Conservation (phyloP, 2,113 vertebrate genomes). For the Laterallus jamaicensis region DNA sequence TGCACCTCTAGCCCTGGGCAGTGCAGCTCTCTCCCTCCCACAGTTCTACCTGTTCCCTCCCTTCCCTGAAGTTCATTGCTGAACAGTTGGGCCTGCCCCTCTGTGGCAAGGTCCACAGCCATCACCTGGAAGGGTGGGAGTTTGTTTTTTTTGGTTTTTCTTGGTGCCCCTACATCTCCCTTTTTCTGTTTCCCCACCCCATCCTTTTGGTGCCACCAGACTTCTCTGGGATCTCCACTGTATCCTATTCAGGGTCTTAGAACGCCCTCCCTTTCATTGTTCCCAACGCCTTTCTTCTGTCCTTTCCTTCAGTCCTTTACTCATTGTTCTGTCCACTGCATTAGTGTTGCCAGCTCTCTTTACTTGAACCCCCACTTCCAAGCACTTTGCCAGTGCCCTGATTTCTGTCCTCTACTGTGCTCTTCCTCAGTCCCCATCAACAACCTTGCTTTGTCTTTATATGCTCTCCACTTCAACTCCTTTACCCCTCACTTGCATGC, state of each 20-base stretch:
- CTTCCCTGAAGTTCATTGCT: too few species aligned
- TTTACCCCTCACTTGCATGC: not conserved
- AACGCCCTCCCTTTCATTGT: too few species aligned
- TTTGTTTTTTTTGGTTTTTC: too few species aligned
- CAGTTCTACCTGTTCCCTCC: too few species aligned
- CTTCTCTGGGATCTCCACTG: not conserved
- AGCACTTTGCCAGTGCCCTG: too few species aligned
- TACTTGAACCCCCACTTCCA: too few species aligned
- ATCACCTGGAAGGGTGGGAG: too few species aligned
- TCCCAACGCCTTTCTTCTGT: too few species aligned
- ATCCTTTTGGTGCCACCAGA: not conserved
- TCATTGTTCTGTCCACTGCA: too few species aligned
- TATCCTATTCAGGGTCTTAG: not conserved
- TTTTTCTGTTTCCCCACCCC: not conserved
- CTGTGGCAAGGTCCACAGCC: not conserved
- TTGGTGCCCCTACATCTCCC: not conserved
- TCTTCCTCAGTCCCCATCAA: not conserved
- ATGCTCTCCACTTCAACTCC: not conserved
- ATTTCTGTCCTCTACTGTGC: too few species aligned
- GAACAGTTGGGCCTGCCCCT: not conserved
- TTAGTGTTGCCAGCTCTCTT: too few species aligned
- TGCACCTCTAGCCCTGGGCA: not conserved
- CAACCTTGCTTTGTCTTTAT: fast-evolving
- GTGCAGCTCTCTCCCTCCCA: not conserved
- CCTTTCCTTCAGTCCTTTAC: too few species aligned